A percentile compares a stretch with the other conserved stretches of the same genome.
These are phyloP conservation scores for Fragum sueziense DNA, from an alignment of 2,888 invertebrate genomes.

Conservation along the genomic window DNA sequence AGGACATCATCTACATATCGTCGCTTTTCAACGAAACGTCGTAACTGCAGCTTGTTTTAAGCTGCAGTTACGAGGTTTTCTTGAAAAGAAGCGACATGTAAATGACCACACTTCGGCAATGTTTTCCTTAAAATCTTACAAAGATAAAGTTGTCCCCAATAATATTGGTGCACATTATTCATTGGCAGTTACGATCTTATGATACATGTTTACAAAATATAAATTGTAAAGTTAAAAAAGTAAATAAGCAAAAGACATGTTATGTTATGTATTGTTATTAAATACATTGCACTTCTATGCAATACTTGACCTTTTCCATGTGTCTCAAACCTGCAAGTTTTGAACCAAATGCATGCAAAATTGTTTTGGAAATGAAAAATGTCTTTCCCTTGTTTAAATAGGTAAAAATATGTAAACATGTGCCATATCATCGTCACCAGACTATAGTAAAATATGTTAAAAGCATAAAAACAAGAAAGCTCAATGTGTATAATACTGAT, in stretches of 20 bases:
- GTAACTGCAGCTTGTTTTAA: too few relatives aligned
- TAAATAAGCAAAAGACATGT: too few relatives aligned
- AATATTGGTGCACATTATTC: too few relatives aligned
- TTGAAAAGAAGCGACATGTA: background rate
- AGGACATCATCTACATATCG: background rate
- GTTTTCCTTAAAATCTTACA: background rate
- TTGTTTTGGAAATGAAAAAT: background rate
- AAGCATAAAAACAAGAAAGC: background rate
- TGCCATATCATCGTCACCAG: background rate
- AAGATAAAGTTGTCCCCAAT: background rate
- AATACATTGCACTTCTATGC: background rate
- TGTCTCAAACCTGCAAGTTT: background rate
- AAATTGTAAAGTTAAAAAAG: too few relatives aligned
- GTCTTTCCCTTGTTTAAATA: too few relatives aligned
- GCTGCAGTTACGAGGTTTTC: too few relatives aligned
- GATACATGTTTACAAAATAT: too few relatives aligned
- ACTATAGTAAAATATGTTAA: background rate
- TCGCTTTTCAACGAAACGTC: too few relatives aligned
- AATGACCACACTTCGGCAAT: background rate
- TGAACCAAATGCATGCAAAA: background rate
- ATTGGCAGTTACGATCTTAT: too few relatives aligned
- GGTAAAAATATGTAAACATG: background rate
- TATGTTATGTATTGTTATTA: too few relatives aligned
- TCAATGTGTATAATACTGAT: constrained; percentile 1
- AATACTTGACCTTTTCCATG: background rate